Evolutionary conservation across 2,797 vertebrate genomes (phyloP).

Genomic region (Lagodon rhomboides): DNA sequence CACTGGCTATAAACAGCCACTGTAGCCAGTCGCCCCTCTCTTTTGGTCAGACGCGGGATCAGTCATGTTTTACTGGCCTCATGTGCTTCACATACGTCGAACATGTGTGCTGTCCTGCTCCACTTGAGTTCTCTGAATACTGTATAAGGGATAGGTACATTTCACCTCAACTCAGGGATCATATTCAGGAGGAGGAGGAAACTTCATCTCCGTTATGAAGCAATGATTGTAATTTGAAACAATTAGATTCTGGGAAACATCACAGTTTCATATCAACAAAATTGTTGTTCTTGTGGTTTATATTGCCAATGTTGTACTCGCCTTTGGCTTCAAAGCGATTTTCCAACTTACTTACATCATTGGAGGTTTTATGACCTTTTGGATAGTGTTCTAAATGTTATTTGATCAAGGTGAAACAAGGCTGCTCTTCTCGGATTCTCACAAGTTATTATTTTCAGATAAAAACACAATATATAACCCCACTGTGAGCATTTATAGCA

Average conservation of each 20-base stretch:
- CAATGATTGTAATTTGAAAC: conserved; percentile 17
- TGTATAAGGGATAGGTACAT: conserved; percentile 9
- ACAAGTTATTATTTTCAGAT: neutral
- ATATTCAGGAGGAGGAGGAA: conserved; percentile 10
- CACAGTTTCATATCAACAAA: conserved; percentile 17
- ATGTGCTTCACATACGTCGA: conserved; percentile 80
- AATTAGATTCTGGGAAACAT: conserved; percentile 16
- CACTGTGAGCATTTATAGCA: neutral
- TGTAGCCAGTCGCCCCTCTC: conserved; percentile 69
- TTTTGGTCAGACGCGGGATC: conserved; percentile 72
- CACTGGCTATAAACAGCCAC: conserved; percentile 86
- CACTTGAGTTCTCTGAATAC: conserved; percentile 23
- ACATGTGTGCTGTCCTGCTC: conserved; percentile 78
- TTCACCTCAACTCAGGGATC: conserved; percentile 19
- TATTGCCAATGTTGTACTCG: conserved; percentile 4
- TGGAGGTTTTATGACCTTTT: conserved; percentile 11
- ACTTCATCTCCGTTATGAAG: neutral
- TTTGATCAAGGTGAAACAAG: neutral
- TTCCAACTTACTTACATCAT: conserved; percentile 10
- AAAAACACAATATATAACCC: neutral
- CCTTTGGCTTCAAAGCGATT: conserved; percentile 6
- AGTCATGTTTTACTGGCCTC: conserved; percentile 81
- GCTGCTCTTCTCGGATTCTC: neutral
- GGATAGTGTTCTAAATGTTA: neutral
- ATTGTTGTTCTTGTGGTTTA: conserved; percentile 9